A percentile compares a stretch with the other conserved stretches of the same genome.
Conservation (phyloP, 2,888 invertebrate genomes). For the Cataglyphis cursor region DNA sequence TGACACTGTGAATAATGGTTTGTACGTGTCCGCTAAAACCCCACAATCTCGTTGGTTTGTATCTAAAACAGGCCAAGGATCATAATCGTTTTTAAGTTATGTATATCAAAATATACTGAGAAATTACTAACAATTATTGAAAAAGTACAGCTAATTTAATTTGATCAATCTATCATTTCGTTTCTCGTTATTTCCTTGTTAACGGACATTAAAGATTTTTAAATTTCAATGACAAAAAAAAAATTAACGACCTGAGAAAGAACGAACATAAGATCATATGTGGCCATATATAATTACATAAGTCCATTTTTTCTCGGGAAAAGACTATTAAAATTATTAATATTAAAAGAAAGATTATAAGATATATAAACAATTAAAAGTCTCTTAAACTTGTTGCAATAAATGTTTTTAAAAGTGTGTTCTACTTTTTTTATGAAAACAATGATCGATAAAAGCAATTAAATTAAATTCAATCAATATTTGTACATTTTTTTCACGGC, state of each 20-base stretch:
- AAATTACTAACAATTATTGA: background rate
- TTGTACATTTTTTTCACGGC: constrained; percentile 13
- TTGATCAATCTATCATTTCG: background rate
- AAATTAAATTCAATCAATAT: constrained; percentile 7
- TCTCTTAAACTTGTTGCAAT: background rate
- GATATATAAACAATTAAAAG: background rate
- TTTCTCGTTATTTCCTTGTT: background rate
- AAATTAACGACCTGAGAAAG: background rate
- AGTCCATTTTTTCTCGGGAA: no score
- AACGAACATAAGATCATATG: no score
- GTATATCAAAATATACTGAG: background rate
- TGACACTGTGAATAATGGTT: constrained; percentile 96
- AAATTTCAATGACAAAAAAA: background rate
- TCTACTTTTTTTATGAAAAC: background rate
- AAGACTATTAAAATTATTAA: no score
- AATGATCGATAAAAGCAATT: background rate
- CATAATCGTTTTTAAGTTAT: background rate
- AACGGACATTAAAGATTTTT: background rate
- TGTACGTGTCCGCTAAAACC: constrained; percentile 98
- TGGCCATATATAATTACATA: no score
- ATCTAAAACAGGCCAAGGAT: constrained; percentile 88
- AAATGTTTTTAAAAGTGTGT: constrained; percentile 1
- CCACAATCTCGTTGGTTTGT: constrained; percentile 96
- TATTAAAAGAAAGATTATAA: background rate
- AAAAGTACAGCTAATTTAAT: background rate